phyloP scores from a whole-genome alignment of 1,140 invertebrate species.

The Daktulosphaira vitifoliae region DNA sequence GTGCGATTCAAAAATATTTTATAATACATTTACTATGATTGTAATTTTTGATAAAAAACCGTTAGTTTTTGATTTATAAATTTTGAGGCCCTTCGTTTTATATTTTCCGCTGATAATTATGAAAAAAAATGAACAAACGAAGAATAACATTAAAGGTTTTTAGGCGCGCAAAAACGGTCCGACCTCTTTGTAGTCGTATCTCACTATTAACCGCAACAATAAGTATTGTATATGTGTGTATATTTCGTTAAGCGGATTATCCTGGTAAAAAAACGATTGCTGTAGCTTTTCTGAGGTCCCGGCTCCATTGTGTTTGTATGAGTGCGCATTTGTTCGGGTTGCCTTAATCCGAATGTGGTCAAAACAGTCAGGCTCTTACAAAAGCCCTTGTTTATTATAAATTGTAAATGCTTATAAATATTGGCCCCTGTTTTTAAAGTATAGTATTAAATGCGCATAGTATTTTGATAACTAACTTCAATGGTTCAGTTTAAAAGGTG shows the following conservation, averaged over 20 bases:
- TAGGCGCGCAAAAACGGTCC: conserved; percentile 15
- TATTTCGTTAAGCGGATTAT: conserved; percentile 30
- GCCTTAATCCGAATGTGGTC: conserved; percentile 6
- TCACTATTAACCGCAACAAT: background rate
- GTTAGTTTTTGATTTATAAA: conserved; percentile 14
- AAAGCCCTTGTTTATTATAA: no score
- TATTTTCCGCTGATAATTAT: background rate
- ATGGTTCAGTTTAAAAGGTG: no score
- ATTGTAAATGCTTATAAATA: no score
- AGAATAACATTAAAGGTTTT: conserved; percentile 4
- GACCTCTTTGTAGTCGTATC: background rate
- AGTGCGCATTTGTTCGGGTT: background rate
- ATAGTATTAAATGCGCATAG: no score
- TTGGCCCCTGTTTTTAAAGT: no score
- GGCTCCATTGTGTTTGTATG: background rate
- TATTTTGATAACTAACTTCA: no score
- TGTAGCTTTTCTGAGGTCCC: conserved; percentile 13
- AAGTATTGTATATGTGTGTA: background rate
- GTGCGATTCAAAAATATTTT: no score
- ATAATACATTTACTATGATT: no score
- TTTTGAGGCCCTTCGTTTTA: background rate
- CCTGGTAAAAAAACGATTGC: conserved; percentile 1
- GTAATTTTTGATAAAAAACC: background rate
- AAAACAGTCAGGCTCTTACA: no score
- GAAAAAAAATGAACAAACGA: conserved; percentile 9